phyloP scores from a whole-genome alignment of 2,797 vertebrate species.

The Yasuhikotakia modesta region DNA sequence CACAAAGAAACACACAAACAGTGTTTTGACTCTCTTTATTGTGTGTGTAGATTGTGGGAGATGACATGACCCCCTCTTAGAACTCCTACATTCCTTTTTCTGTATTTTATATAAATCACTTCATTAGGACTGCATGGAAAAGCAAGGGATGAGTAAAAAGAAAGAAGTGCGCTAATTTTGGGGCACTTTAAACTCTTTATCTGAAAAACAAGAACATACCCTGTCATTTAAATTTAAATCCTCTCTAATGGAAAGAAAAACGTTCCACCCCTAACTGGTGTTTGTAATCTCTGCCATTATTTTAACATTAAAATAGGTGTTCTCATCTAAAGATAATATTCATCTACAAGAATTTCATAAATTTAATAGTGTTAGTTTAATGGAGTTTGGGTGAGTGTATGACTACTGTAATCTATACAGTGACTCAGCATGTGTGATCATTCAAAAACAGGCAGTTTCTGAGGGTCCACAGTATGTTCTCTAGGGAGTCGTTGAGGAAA shows the following conservation, averaged over 20 bases:
- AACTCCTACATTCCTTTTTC: slow-evolving; percentile 27
- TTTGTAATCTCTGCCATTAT: no score
- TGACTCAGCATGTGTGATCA: slow-evolving; percentile 41
- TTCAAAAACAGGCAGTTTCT: slow-evolving; percentile 15
- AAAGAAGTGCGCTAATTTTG: not conserved
- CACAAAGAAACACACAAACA: not conserved
- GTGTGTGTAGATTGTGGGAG: not conserved
- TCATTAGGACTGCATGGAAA: slow-evolving; percentile 4
- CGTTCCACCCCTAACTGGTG: not conserved
- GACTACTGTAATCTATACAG: slow-evolving; percentile 6
- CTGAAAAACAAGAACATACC: not conserved
- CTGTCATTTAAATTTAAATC: not conserved
- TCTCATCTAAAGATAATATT: no score
- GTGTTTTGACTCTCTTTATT: not conserved
- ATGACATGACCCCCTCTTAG: slow-evolving; percentile 12
- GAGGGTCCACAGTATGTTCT: slow-evolving; percentile 3
- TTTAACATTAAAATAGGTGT: no score
- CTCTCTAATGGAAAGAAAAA: not conserved
- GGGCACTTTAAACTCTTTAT: not conserved
- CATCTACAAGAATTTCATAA: no score
- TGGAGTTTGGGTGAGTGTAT: not conserved
- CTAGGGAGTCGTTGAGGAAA: slow-evolving; percentile 36
- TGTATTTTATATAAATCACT: slow-evolving; percentile 1
- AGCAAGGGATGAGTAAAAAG: slow-evolving; percentile 19
- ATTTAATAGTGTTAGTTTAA: no score